Base-by-base conservation (phyloP, 2,888 invertebrate species). In the Pterostichus madidus region DNA sequence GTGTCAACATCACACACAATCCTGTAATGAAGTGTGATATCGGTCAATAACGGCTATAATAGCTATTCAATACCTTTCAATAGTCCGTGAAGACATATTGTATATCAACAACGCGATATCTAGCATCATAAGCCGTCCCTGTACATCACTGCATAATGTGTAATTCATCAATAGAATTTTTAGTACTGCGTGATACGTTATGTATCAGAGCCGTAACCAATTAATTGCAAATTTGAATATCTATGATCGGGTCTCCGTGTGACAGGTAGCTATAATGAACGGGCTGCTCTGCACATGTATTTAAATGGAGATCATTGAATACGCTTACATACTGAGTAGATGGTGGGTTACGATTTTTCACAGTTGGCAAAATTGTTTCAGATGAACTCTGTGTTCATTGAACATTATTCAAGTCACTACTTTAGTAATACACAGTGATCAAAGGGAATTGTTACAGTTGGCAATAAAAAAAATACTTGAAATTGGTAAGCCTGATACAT, bases 221-320 rank as follows among this genome's bases (percentile, higher is more conserved):
- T 80, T 80, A 80, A 80, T 80, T 80, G 80, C 73, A 17, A 80
- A 80, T 80, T 80, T 80, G 80, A 80, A 80, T 80, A 80, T 73
- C 80, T 73, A 13, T 73, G 56, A 73, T 80, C 80, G 59, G 77
- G 31, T 49, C n/a, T 52, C 49, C 49, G 52, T 52, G 32, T 44
- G 77, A 77, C 77, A 77, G 39, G 56, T 56, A 53, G 77, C 77
- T 77, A 56, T 77, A 77, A 77, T 56, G 77, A 56, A 77, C 24
- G 24, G 31, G 56, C 32, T 77, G 31, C 52, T 31, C 15, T 52
- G 49, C 32, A 13, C 52, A 75, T 75, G 75, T 31, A 75, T 75
- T 75, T 75, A 52, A 75, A 75, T 75, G 10, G 46, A 71, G 68
- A 71, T 44, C 68, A 71, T 71, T 71, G 68, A 71, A 71, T 71